These are phyloP conservation scores for Rhagonycha fulva DNA, from an alignment of 2,888 invertebrate genomes.

Conservation along the genomic window DNA sequence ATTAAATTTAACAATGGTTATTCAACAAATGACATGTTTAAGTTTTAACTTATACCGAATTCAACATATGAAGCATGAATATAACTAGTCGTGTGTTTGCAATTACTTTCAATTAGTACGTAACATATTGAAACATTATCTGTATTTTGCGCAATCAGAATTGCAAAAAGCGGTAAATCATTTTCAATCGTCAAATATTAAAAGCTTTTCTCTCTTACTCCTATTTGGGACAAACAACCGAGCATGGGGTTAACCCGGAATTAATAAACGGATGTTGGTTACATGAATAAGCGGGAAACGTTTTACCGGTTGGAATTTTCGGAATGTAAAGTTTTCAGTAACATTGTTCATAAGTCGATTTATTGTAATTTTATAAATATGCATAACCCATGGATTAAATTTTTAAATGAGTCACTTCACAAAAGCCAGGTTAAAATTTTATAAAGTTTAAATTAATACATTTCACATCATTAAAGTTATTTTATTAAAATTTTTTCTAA, in stretches of 20 bases:
- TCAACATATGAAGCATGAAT: background rate
- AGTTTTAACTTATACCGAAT: background rate
- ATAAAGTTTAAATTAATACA: background rate
- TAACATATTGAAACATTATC: constrained; percentile 34
- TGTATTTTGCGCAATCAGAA: constrained; percentile 34
- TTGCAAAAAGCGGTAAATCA: constrained; percentile 34
- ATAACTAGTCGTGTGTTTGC: constrained; percentile 5
- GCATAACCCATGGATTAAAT: background rate
- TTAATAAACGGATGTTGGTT: constrained; percentile 26
- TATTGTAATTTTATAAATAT: constrained; percentile 3
- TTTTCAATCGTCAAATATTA: constrained; percentile 36
- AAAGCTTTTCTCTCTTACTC: constrained; percentile 21
- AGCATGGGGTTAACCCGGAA: constrained; percentile 21
- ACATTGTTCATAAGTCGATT: constrained; percentile 7
- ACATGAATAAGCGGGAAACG: constrained; percentile 24
- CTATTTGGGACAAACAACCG: constrained; percentile 19
- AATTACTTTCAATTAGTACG: constrained; percentile 28
- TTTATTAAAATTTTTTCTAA: background rate
- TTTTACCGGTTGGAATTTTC: constrained; percentile 23
- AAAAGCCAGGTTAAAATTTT: background rate
- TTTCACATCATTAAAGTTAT: no score
- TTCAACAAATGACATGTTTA: background rate
- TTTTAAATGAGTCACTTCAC: background rate
- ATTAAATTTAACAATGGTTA: background rate
- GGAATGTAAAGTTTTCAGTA: constrained; percentile 8